Evolutionary conservation across 2,888 invertebrate genomes (phyloP).

Genomic region (Rhorus exstirpatorius): DNA sequence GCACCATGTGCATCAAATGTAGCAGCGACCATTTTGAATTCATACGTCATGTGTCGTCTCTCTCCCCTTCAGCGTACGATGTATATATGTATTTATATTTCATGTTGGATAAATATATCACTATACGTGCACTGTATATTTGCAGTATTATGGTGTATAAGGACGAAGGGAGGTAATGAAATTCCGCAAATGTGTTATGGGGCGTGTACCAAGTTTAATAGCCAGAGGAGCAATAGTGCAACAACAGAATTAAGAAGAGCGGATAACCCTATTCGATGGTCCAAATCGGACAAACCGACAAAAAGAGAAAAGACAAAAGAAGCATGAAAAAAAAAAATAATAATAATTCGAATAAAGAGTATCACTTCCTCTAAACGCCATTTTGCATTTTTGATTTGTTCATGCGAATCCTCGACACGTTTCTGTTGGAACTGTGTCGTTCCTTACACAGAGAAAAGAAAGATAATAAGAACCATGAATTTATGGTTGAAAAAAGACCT

Average conservation of each 20-base stretch:
- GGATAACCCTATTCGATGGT: no score
- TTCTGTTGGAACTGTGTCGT: no score
- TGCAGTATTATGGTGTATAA: conserved; percentile 11
- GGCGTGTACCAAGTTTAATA: conserved; percentile 40
- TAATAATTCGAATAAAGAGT: no score
- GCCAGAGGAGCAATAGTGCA: background rate
- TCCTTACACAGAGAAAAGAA: no score
- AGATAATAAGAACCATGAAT: no score
- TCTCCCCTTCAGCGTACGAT: conserved; percentile 48
- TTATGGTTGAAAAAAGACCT: no score
- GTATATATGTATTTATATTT: conserved; percentile 30
- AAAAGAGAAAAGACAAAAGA: background rate
- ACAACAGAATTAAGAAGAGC: background rate
- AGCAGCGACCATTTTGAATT: conserved; percentile 82
- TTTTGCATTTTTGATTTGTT: no score
- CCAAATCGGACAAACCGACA: background rate
- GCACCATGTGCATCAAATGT: conserved; percentile 71
- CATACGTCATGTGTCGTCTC: conserved; percentile 73
- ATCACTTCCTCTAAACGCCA: no score
- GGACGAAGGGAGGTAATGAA: conserved; percentile 44
- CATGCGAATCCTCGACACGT: no score
- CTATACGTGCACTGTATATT: conserved; percentile 1
- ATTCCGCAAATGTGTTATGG: conserved; percentile 56
- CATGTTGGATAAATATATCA: conserved; percentile 8
- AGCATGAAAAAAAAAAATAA: no score